Conservation (phyloP, 2,113 vertebrate genomes). For the Tragelaphus buxtoni region DNA sequence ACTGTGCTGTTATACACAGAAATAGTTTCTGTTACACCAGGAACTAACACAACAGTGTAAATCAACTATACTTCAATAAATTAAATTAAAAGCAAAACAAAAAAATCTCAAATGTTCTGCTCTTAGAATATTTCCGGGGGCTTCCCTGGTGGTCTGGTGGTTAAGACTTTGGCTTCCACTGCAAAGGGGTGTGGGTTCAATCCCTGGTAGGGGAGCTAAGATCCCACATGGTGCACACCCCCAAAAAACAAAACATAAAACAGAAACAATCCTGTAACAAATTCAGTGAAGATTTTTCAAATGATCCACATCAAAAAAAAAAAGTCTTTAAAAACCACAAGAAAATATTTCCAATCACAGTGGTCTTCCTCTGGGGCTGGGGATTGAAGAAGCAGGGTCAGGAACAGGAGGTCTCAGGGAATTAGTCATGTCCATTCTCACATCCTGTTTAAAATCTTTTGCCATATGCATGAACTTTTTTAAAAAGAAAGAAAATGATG, state of each 20-base stretch:
- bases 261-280: not conserved
- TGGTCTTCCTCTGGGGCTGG: not conserved
- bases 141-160: not conserved
- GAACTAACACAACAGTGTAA: not conserved
- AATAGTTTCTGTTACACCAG: not conserved
- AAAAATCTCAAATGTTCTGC: not conserved
- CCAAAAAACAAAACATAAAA: not conserved
- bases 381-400: not conserved
- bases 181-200: not conserved
- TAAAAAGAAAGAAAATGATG: not conserved
- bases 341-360: not conserved
- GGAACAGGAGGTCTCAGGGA: not conserved
- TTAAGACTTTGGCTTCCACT: not conserved
- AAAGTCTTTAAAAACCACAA: not conserved
- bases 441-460: not conserved
- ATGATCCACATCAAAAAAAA: not conserved
- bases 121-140: not conserved
- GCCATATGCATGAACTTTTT: not conserved
- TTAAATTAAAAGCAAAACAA: not conserved
- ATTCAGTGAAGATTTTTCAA: not conserved
- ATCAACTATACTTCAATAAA: not conserved
- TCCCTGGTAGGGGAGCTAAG: not conserved
- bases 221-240: not conserved
- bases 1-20: not conserved
- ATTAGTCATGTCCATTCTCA: not conserved